These are phyloP conservation scores for Manis javanica DNA, from an alignment of 2,797 vertebrate genomes.

Conservation along the genomic window DNA sequence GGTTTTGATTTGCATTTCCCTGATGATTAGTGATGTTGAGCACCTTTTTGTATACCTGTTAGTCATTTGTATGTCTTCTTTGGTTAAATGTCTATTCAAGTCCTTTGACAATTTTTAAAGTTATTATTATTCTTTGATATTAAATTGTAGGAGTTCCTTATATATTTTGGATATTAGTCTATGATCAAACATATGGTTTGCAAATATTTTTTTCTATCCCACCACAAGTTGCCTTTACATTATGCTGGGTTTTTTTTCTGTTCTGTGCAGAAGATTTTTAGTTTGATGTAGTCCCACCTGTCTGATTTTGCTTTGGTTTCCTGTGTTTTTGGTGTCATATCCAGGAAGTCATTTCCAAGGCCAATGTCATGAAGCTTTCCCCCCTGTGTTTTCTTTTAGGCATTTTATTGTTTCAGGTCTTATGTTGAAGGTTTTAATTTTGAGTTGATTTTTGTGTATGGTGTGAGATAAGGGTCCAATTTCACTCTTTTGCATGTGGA, in stretches of 20 bases:
- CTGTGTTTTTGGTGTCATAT: background rate
- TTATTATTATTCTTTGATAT: background rate
- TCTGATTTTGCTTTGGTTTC: background rate
- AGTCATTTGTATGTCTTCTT: background rate
- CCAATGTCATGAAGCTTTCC: background rate
- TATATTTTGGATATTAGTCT: background rate
- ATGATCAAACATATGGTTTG: background rate
- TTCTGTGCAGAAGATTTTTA: background rate
- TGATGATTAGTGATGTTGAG: background rate
- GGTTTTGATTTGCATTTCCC: background rate
- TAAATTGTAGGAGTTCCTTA: background rate
- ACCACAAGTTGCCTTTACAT: background rate
- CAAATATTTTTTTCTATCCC: background rate
- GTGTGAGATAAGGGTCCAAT: background rate
- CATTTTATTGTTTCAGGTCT: background rate
- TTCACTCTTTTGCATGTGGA: background rate
- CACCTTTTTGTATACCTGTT: background rate
- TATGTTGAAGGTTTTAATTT: background rate
- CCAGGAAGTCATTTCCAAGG: background rate
- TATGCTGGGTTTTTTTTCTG: background rate
- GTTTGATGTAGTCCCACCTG: background rate
- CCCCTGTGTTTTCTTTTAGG: background rate
- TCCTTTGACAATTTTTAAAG: background rate
- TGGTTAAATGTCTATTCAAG: background rate
- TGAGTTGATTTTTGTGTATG: background rate